These are phyloP conservation scores for Cephus pulcher DNA, from an alignment of 2,888 invertebrate species.

Conservation along the genomic window DNA sequence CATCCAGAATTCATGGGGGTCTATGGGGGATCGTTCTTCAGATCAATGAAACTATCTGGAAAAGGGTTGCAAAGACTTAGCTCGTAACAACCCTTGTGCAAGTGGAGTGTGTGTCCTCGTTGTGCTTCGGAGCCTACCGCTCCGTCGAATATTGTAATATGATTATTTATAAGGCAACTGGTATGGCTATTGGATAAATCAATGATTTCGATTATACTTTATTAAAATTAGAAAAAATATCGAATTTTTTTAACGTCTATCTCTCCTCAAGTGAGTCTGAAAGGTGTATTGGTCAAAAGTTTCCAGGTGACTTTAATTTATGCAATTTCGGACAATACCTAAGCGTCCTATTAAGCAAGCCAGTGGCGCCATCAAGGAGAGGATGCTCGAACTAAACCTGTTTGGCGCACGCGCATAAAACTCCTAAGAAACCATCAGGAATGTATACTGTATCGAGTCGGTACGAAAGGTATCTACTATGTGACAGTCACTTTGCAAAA, in stretches of 20 bases:
- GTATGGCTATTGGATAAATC: background rate
- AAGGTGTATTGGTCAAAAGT: background rate
- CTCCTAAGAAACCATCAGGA: conserved; percentile 14
- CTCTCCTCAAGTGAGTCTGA: background rate
- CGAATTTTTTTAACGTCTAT: background rate
- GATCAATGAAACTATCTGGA: conserved; percentile 32
- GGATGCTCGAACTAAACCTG: conserved; percentile 29
- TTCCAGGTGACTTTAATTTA: background rate
- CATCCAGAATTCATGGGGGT: background rate
- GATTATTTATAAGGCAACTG: background rate
- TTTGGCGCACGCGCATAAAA: conserved; percentile 26
- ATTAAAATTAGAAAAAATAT: background rate
- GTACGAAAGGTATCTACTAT: conserved; percentile 36
- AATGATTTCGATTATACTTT: background rate
- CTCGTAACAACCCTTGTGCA: background rate
- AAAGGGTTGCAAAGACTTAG: conserved; percentile 32
- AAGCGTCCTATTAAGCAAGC: conserved; percentile 46
- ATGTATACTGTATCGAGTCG: conserved; percentile 27
- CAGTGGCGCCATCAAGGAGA: conserved; percentile 50
- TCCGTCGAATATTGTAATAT: background rate
- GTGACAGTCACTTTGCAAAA: background rate
- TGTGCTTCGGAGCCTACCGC: background rate
- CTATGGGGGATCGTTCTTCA: conserved; percentile 24
- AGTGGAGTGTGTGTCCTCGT: background rate
- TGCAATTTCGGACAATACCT: conserved; percentile 47